Evolutionary conservation across 2,113 vertebrate species (phyloP), one percentile per base, ranked within the genome.

Genomic region (Microtus montanus): DNA sequence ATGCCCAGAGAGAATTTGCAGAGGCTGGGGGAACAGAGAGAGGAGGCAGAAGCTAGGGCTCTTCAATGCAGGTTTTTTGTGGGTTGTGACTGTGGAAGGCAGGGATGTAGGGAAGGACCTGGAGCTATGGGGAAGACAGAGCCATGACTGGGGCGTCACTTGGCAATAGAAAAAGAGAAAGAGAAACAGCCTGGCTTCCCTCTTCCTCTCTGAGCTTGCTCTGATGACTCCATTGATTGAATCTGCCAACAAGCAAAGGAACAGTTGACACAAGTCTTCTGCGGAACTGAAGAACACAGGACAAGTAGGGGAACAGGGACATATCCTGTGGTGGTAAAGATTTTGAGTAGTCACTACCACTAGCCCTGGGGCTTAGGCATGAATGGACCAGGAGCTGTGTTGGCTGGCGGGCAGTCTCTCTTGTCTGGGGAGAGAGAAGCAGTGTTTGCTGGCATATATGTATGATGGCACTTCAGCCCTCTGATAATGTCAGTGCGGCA

Each of bases 271-370:
- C 0, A n/a, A 22, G 22, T 88, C 12, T 47, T 38, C 89, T 58
- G 3, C 44, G 47, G 74, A 26, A 22, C 4, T 70, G 77, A 41
- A n/a, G 41, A 49, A 58, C 82, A 84, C 9, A 0, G 17, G 66
- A 30, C 19, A 52, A 61, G 70, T 38, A 17, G 22, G n/a, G 71
- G 33, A 44, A 22, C 9, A 20, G 71, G 30, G 7, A 24, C 17
- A 14, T 7, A 63, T 24, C 30, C 71, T 35, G 35, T 2, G 3
- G 80, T 0, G 54, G 41, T 13, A 11, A 24, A 11, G 20, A 30
- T 82, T 90, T 35, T 86, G 52, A 85, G 52, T 87, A 17, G 13
- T 68, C n/a, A 74, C 20, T 19, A 4, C 30, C 9, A 3, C 41
- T 38, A 44, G 30, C 66, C 41, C 64, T 35, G 4, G 78, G 83